Base-by-base conservation (phyloP, 2,113 vertebrate genomes). In the Nannobrachium achirus region DNA sequence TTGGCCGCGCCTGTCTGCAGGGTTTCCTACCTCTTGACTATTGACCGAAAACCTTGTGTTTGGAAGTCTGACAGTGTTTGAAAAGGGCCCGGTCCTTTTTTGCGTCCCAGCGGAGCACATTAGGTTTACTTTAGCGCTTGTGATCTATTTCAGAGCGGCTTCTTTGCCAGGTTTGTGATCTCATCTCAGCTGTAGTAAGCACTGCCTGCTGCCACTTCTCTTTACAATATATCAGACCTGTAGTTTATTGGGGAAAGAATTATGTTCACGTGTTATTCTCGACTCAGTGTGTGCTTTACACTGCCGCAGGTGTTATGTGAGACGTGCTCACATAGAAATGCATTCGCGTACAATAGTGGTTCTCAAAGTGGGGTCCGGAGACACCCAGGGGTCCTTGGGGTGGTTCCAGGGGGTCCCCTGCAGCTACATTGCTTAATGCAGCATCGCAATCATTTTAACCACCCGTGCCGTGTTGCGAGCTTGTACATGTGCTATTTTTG, bases 261-360 rank as follows among this genome's bases (percentile, higher is more conserved):
- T 45, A 42, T 63, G 39, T 7, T 45, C 46, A 4, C 6, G 38
- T 58, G 60, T 4, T 63, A 6, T 51, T 49, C 25, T 68, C 75
- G 69, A 76, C 58, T 75, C 42, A 0, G 56, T 13, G 38, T 46
- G 41, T 16, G 19, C n/a, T n/a, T n/a, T n/a, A n/a, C 64, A 81
- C 65, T 48, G 25, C 50, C 3, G 56, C 75, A 76, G 69, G 63
- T 71, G 60, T 52, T 63, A 50, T 73, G 42, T 79, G 56, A 15
- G 15, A n/a, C 9, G 4, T 8, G 8, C 9, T 18, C 10, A 19
- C 51, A 19, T 19, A 53, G 14, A 19, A 8, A 53, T 10, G 18
- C 15, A 25, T 20, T 20, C 8, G 3, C 25, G 25, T 33, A 33
- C 25, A 33, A 5, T 2, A 5, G 25, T 33, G 25, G 25, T 33